Evolutionary conservation across 92 coral and sea anemone species (phyloP).

Genomic region (Porites divaricata): DNA sequence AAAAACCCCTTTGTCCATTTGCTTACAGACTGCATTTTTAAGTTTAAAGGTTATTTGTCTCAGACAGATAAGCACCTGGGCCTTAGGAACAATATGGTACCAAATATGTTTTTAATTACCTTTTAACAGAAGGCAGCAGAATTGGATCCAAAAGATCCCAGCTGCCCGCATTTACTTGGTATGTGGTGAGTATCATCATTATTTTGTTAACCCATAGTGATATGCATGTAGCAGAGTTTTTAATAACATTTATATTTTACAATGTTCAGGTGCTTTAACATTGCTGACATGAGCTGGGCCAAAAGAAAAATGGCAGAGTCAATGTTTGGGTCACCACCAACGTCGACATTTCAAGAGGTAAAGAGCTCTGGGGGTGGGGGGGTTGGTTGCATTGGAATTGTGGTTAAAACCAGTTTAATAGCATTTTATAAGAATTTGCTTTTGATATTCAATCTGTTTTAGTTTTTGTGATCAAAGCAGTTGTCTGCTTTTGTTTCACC

Average conservation of each 20-base stretch:
- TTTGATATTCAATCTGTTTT: no score
- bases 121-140: conserved; percentile 79
- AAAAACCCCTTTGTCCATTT: no score
- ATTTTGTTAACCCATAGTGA: background rate
- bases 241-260: background rate
- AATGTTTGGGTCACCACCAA: conserved; percentile 86
- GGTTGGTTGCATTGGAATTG: no score
- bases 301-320: conserved; percentile 78
- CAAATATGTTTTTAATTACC: background rate
- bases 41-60: no score
- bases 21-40: no score
- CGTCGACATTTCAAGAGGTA: conserved; percentile 92
- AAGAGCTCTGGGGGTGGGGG: background rate
- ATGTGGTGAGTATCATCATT: conserved; percentile 62
- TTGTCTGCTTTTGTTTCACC: no score
- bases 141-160: conserved; percentile 80
- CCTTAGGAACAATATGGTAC: background rate
- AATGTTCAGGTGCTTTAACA: conserved; percentile 78
- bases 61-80: background rate
- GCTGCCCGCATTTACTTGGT: conserved; percentile 85
- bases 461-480: no score
- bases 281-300: conserved; percentile 95
- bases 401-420: no score
- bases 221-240: background rate
- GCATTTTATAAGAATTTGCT: no score